Evolutionary conservation across 2,797 vertebrate genomes (phyloP).

Genomic region (Squalus acanthias): DNA sequence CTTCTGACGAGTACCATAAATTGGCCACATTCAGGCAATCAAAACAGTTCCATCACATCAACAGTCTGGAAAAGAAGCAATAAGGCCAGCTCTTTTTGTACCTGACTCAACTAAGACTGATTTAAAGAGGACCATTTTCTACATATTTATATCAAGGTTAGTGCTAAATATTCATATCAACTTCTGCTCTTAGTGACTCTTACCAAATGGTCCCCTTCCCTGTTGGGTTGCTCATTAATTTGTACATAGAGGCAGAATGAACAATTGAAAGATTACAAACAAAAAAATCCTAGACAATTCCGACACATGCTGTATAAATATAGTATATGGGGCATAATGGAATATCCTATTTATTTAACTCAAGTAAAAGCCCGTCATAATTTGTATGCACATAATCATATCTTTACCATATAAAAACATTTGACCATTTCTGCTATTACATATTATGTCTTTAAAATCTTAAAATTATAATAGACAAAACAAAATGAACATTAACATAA

Average conservation of each 20-base stretch:
- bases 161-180: background rate
- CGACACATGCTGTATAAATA: background rate
- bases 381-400: background rate
- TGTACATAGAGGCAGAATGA: background rate
- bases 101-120: background rate
- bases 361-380: background rate
- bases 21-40: background rate
- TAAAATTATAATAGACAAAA: background rate
- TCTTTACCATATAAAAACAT: background rate
- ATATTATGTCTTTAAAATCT: background rate
- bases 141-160: background rate
- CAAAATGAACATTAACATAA: background rate
- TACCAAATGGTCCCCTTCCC: background rate
- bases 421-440: background rate
- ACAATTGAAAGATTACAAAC: background rate
- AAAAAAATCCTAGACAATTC: background rate
- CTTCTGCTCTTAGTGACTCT: background rate
- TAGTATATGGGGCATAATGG: background rate
- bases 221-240: background rate
- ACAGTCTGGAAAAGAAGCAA: background rate
- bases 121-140: background rate
- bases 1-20: background rate
- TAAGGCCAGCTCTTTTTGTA: background rate
- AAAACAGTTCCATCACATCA: background rate
- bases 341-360: background rate